These are phyloP conservation scores for Eumacrocentrus americanus DNA, from an alignment of 2,888 invertebrate genomes.

Conservation along the genomic window DNA sequence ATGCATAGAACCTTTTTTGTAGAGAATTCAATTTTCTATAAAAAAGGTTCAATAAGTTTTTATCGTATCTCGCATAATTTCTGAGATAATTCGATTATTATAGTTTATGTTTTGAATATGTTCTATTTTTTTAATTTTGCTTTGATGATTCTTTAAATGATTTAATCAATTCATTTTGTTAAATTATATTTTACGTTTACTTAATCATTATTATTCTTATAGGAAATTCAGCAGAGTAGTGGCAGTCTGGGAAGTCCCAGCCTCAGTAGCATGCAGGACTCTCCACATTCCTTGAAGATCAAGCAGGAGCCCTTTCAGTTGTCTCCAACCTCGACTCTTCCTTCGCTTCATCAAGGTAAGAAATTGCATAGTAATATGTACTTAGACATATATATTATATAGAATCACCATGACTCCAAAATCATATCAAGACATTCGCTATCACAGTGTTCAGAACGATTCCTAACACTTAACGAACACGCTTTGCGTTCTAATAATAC, in stretches of 20 bases:
- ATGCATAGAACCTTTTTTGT: background rate
- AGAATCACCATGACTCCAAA: no score
- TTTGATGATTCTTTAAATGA: background rate
- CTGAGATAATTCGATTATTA: background rate
- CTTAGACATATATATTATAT: no score
- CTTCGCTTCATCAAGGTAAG: slow-evolving; percentile 55
- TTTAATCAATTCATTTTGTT: background rate
- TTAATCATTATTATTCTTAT: slow-evolving; percentile 24
- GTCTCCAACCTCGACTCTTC: slow-evolving; percentile 48
- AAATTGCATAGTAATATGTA: no score
- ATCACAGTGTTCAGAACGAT: slow-evolving; percentile 5
- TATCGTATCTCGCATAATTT: background rate
- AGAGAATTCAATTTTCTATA: background rate
- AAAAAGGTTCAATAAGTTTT: background rate
- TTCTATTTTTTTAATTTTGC: background rate
- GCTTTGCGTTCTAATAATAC: slow-evolving; percentile 49
- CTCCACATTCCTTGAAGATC: slow-evolving; percentile 51
- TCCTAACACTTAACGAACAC: background rate
- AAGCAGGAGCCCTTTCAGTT: slow-evolving; percentile 57
- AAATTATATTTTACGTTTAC: background rate
- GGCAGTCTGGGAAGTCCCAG: slow-evolving; percentile 44
- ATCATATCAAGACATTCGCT: slow-evolving; percentile 1
- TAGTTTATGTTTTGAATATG: background rate
- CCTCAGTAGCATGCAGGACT: slow-evolving; percentile 46
- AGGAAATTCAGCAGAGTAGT: slow-evolving; percentile 55